Conservation (phyloP, 1,140 invertebrate genomes). For the Leptoteleia sp. region DNA sequence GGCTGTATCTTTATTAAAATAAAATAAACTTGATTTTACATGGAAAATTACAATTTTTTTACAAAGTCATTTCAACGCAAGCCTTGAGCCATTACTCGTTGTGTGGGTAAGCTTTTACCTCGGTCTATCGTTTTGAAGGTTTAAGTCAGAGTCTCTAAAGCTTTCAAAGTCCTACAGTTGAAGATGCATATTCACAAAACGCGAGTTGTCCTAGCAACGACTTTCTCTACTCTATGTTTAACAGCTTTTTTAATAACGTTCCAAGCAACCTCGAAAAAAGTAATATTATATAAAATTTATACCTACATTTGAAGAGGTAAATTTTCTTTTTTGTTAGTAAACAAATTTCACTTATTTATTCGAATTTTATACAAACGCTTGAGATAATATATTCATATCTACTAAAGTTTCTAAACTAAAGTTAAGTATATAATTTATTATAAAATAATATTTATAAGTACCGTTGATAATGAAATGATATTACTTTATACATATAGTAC, state of each 20-base stretch:
- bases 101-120: slow-evolving; percentile 22
- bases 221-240: slow-evolving; percentile 19
- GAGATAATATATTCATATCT: no score
- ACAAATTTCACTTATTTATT: no score
- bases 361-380: no score
- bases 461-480: no score
- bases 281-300: slow-evolving; percentile 14
- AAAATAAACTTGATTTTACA: no score
- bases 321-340: no score
- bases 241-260: slow-evolving; percentile 46
- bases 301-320: background rate
- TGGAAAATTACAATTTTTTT: slow-evolving; percentile 17
- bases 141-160: slow-evolving; percentile 37
- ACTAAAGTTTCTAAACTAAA: no score
- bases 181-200: slow-evolving; percentile 40
- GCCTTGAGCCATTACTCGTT: slow-evolving; percentile 32
- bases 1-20: no score
- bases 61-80: slow-evolving; percentile 32
- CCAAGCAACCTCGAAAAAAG: background rate
- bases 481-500: no score
- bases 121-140: slow-evolving; percentile 38
- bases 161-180: slow-evolving; percentile 44
- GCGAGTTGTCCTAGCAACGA: slow-evolving; percentile 25
- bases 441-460: no score
- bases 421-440: no score